These are phyloP conservation scores for Tyria jacobaeae DNA, from an alignment of 2,888 invertebrate species.

Conservation along the genomic window DNA sequence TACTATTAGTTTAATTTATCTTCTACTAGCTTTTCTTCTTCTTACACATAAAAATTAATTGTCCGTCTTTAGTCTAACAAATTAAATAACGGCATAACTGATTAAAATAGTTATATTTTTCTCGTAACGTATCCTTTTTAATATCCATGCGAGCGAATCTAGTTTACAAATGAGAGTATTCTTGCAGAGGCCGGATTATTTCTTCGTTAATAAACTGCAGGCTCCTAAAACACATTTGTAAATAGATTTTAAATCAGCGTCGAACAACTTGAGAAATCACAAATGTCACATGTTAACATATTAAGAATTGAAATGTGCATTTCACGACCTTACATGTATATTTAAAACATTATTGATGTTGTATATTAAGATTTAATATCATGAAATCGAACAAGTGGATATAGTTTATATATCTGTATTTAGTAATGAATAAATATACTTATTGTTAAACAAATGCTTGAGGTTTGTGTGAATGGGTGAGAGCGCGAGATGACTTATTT, in stretches of 20 bases:
- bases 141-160: no score
- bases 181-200: no score
- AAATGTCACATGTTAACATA: constrained; percentile 47
- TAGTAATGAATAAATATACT: constrained; percentile 51
- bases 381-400: constrained; percentile 81
- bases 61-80: no score
- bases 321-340: constrained; percentile 64
- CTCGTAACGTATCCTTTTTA: no score
- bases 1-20: no score
- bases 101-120: no score
- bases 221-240: neutral
- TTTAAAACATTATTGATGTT: constrained; percentile 64
- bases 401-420: constrained; percentile 61
- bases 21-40: no score
- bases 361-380: constrained; percentile 73
- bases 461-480: constrained; percentile 47
- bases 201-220: neutral
- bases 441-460: constrained; percentile 53
- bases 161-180: no score
- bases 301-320: constrained; percentile 68
- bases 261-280: constrained; percentile 5
- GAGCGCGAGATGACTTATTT: constrained; percentile 50
- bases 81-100: no score
- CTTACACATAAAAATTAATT: no score
- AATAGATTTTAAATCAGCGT: constrained; percentile 3